Evolutionary conservation across 2,797 vertebrate species (phyloP).

Genomic region (Xenops minutus): DNA sequence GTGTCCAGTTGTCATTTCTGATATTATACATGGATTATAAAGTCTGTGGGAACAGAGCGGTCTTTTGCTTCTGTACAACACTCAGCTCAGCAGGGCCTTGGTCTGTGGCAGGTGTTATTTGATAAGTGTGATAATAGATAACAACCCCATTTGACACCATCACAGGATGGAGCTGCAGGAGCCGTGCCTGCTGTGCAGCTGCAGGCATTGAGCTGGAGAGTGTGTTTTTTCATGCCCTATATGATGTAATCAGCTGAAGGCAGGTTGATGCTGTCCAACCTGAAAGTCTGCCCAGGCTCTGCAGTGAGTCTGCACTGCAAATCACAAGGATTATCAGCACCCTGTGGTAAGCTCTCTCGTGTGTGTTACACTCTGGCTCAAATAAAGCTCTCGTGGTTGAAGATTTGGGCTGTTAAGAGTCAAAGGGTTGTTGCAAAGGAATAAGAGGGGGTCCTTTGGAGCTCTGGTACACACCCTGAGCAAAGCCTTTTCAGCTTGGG

Average conservation of each 20-base stretch:
- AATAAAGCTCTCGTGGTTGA: neutral
- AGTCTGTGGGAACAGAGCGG: neutral
- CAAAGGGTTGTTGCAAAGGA: neutral
- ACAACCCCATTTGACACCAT: accelerated
- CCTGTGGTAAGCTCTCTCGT: neutral
- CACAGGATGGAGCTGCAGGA: neutral
- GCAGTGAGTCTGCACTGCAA: neutral
- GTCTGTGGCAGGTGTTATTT: neutral
- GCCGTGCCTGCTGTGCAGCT: neutral
- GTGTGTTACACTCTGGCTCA: neutral
- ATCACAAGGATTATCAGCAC: neutral
- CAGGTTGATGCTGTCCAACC: neutral
- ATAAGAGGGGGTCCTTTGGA: neutral
- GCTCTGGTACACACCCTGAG: neutral
- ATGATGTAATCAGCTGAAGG: neutral
- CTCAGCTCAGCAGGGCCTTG: neutral
- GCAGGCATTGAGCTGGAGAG: neutral
- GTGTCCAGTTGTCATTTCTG: neutral
- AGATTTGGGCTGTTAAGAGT: neutral
- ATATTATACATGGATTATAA: neutral
- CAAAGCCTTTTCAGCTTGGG: neutral
- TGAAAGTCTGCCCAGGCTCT: neutral
- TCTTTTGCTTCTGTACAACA: neutral
- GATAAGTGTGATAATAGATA: neutral
- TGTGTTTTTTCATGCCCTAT: neutral